Conservation (phyloP, 2,797 vertebrate genomes). For the Falco peregrinus region DNA sequence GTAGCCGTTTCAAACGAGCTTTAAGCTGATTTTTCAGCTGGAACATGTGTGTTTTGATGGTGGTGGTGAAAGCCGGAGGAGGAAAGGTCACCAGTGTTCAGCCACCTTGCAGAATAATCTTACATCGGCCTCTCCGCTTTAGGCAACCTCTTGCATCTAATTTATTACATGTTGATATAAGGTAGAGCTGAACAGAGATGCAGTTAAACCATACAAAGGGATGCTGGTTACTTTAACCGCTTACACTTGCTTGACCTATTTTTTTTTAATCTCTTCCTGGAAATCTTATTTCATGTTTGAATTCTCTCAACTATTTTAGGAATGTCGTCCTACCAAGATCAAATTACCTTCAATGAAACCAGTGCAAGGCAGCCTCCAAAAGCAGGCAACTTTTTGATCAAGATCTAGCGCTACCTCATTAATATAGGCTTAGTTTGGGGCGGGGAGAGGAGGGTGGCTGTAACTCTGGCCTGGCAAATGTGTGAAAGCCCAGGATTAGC, state of each 20-base stretch:
- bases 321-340: constrained; percentile 60
- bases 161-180: background rate
- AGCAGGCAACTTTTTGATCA: constrained; percentile 25
- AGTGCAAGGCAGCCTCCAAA: background rate
- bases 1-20: background rate
- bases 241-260: constrained; percentile 65
- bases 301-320: constrained; percentile 73
- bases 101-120: background rate
- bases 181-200: background rate
- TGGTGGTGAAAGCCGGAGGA: background rate
- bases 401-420: constrained; percentile 32
- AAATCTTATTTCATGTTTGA: constrained; percentile 70
- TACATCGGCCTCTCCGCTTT: background rate
- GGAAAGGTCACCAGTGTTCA: background rate
- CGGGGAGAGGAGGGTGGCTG: background rate
- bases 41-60: background rate
- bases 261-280: constrained; percentile 60
- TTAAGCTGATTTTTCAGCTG: background rate
- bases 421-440: constrained; percentile 40
- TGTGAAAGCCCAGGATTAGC: background rate
- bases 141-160: background rate
- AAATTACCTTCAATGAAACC: constrained; percentile 53
- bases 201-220: background rate
- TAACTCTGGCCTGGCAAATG: background rate
- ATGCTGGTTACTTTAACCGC: constrained; percentile 50